A percentile compares a stretch with the other conserved stretches of the same genome.
phyloP scores from a whole-genome alignment of 1,140 invertebrate genomes.

The Aphaenogaster rudis region DNA sequence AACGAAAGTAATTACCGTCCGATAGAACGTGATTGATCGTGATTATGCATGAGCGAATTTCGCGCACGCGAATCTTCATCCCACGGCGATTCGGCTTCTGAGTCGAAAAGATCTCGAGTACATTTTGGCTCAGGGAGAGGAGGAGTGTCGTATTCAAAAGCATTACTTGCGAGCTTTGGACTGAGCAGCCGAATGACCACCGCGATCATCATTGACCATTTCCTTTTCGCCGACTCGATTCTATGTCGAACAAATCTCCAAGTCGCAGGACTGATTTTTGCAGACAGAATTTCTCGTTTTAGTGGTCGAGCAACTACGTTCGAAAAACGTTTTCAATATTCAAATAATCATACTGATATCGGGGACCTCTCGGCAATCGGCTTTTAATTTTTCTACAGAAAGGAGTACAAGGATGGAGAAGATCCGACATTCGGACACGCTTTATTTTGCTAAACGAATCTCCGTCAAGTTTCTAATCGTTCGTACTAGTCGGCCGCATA shows the following conservation, averaged over 20 bases:
- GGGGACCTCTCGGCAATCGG: neutral
- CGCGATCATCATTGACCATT: neutral
- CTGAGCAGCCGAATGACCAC: conserved; percentile 9
- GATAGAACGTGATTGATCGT: neutral
- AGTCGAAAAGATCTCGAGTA: conserved; percentile 69
- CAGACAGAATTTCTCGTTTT: conserved; percentile 20
- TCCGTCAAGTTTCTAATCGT: neutral
- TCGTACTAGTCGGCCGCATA: conserved; percentile 4
- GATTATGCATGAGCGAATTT: neutral
- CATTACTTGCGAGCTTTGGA: conserved; percentile 59
- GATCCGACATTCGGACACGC: neutral
- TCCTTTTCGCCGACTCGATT: neutral
- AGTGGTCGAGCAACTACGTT: neutral
- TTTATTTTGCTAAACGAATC: neutral
- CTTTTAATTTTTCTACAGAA: neutral
- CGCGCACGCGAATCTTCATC: neutral
- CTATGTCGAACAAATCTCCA: neutral
- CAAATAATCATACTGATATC: neutral
- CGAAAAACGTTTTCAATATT: neutral
- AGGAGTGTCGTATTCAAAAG: conserved; percentile 53
- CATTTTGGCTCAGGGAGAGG: conserved; percentile 76
- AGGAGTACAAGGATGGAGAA: neutral
- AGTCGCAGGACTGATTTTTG: conserved; percentile 16
- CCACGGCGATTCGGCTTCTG: conserved; percentile 24
- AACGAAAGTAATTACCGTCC: neutral